A percentile compares a stretch with the other conserved stretches of the same genome.
These are phyloP conservation scores for Polyploca ridens DNA, from an alignment of 2,888 invertebrate genomes.

Conservation along the genomic window DNA sequence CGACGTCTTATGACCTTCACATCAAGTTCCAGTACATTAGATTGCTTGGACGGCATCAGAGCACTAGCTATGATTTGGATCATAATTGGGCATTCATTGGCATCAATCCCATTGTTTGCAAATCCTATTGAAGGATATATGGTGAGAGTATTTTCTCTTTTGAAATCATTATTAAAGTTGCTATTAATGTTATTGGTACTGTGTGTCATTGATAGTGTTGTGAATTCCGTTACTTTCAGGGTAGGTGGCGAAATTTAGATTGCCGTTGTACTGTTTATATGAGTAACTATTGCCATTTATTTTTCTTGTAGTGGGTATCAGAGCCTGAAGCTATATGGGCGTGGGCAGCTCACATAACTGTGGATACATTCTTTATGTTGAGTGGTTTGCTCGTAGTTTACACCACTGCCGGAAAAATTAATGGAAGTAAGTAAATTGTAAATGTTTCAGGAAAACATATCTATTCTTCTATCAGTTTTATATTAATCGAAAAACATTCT, in stretches of 20 bases:
- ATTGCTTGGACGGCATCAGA: slow-evolving; percentile 71
- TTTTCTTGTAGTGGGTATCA: slow-evolving; percentile 32
- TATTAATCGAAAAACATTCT: not conserved
- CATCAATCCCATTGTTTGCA: slow-evolving; percentile 23
- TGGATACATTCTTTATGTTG: slow-evolving; percentile 86
- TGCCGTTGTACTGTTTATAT: no score
- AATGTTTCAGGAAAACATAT: no score
- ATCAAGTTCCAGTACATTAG: slow-evolving; percentile 44
- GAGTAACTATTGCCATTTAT: not conserved
- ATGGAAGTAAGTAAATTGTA: slow-evolving; percentile 1
- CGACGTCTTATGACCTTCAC: slow-evolving; percentile 53
- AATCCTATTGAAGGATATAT: slow-evolving; percentile 29
- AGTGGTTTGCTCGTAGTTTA: slow-evolving; percentile 64
- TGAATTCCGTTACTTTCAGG: no score
- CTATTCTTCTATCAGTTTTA: no score
- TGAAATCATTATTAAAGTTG: not conserved
- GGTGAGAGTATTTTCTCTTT: slow-evolving; percentile 23
- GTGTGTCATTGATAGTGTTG: no score
- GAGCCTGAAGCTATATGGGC: slow-evolving; percentile 56
- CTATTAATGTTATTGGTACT: no score
- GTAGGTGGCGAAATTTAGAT: no score
- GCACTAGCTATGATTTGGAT: slow-evolving; percentile 72
- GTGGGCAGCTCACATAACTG: slow-evolving; percentile 73
- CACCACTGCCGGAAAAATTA: slow-evolving; percentile 56
- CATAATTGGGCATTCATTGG: slow-evolving; percentile 58